A percentile compares a stretch with the other conserved stretches of the same genome.
phyloP scores from a whole-genome alignment of 53 echinoderm and acorn worm genomes.

The Echinometra lucunter region DNA sequence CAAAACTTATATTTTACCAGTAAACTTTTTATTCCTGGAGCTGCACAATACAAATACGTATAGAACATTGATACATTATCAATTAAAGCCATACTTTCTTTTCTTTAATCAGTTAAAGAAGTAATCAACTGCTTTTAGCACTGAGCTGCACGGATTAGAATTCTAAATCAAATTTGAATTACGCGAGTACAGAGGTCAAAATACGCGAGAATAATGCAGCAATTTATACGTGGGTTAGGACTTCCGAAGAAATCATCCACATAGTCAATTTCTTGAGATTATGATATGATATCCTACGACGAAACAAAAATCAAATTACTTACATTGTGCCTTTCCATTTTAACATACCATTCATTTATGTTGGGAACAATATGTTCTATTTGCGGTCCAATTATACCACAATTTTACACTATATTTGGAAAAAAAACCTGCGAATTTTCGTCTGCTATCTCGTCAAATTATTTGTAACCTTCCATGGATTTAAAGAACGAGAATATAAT shows the following conservation, averaged over 20 bases:
- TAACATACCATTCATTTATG: neutral
- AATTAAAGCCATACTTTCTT: constrained; percentile 11
- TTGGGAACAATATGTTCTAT: neutral
- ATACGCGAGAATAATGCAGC: constrained; percentile 30
- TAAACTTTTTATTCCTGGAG: constrained; percentile 48
- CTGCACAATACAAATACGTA: constrained; percentile 47
- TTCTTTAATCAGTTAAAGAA: neutral
- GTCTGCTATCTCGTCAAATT: too few relatives aligned
- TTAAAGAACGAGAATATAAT: too few relatives aligned
- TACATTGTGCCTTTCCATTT: neutral
- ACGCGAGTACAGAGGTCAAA: neutral
- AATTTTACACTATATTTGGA: too few relatives aligned
- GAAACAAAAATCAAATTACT: neutral
- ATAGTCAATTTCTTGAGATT: neutral
- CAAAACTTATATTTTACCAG: neutral
- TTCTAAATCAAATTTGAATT: neutral
- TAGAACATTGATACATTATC: constrained; percentile 40
- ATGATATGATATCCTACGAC: neutral
- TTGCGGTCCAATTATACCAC: neutral
- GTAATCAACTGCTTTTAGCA: constrained; percentile 48
- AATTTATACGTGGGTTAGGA: neutral
- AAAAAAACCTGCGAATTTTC: neutral
- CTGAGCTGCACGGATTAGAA: constrained; percentile 41
- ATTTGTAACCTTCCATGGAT: too few relatives aligned
- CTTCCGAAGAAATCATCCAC: neutral